Conservation (phyloP, 92 coral and sea anemone species). For the Pocillopora grandis region DNA sequence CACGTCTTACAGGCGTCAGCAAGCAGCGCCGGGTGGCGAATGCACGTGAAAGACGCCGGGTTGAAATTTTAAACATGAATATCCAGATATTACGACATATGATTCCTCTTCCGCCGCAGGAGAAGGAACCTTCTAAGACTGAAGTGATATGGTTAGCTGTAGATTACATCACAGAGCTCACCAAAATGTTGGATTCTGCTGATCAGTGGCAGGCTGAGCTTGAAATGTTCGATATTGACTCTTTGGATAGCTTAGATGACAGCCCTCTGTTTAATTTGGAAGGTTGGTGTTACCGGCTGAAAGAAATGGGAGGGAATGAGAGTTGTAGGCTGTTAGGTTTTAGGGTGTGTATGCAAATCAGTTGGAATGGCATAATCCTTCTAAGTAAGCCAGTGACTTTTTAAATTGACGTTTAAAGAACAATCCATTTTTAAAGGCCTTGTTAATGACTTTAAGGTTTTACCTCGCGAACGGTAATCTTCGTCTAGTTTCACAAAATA, state of each 20-base stretch:
- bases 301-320: not conserved
- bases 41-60: conserved; percentile 86
- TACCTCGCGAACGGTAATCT: too few species aligned
- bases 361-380: not conserved
- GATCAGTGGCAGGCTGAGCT: conserved; percentile 34
- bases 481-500: too few species aligned
- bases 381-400: too few species aligned
- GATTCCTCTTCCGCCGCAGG: conserved; percentile 82
- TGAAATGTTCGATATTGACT: conserved; percentile 43
- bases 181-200: conserved; percentile 46
- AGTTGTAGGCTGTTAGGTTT: not conserved
- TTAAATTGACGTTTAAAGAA: too few species aligned
- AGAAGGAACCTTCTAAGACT: conserved; percentile 84
- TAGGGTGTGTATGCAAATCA: not conserved
- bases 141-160: conserved; percentile 92
- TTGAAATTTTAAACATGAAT: conserved; percentile 81
- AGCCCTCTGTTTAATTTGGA: conserved; percentile 43
- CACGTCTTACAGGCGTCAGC: conserved; percentile 88
- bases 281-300: conserved; percentile 12
- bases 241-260: conserved; percentile 31
- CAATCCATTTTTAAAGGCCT: too few species aligned
- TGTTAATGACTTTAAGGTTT: too few species aligned
- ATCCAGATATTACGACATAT: conserved; percentile 73
- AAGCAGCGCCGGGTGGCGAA: conserved; percentile 86
- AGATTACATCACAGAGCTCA: conserved; percentile 65